Percentiles rank a stretch among this genome's conserved stretches.
Evolutionary conservation across 2,113 vertebrate species (phyloP).

Genomic region (Hyla sarda): DNA sequence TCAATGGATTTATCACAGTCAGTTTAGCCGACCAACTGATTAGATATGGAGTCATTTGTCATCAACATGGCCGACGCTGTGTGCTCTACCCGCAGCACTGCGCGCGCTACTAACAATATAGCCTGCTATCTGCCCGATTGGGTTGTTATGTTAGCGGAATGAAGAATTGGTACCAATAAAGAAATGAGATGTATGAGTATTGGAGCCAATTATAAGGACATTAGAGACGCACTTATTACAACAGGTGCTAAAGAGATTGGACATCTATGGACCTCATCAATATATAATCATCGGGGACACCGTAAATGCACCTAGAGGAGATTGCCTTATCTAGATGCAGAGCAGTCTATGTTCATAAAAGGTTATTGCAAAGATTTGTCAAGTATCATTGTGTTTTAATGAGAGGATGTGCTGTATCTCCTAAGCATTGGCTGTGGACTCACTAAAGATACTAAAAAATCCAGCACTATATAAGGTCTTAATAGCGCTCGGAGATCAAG

Average conservation of each 20-base stretch:
- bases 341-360: not conserved
- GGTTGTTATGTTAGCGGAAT: not conserved
- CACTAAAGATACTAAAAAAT: too few species aligned
- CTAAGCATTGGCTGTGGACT: not conserved
- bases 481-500: too few species aligned
- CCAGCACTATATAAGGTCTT: too few species aligned
- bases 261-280: slow-evolving; percentile 22
- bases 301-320: not conserved
- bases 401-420: not conserved
- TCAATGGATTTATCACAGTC: slow-evolving; percentile 21
- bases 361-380: slow-evolving; percentile 36
- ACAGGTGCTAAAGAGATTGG: slow-evolving; percentile 29
- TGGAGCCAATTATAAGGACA: slow-evolving; percentile 14
- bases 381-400: slow-evolving; percentile 18
- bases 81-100: not conserved
- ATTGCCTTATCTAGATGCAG: slow-evolving; percentile 27
- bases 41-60: slow-evolving; percentile 19
- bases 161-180: slow-evolving; percentile 37
- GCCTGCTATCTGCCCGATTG: not conserved
- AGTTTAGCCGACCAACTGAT: slow-evolving; percentile 24
- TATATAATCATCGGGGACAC: not conserved
- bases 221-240: slow-evolving; percentile 21
- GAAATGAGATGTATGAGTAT: not conserved
- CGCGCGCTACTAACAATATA: not conserved
- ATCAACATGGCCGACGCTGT: not conserved